Evolutionary conservation across 2,888 invertebrate species (phyloP), one percentile per base, ranked within the genome.

Genomic region (Ectemnius cavifrons): DNA sequence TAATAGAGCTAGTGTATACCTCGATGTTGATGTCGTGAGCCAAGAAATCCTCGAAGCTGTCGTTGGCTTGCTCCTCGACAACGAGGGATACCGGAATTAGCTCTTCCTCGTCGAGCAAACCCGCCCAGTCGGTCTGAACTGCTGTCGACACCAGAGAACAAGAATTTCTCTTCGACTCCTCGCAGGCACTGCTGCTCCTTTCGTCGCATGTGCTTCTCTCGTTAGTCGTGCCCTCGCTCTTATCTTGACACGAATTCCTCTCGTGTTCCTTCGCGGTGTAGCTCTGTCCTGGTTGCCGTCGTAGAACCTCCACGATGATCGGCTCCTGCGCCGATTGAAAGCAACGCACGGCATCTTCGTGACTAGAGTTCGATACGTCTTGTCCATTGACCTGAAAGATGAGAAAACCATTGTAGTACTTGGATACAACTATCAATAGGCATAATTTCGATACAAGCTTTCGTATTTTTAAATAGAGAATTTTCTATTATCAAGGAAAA

Each of bases 281-380:
- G 8, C 16, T 37, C 18, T 75, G 71, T 3, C 8, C 85, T n/a
- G 91, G 84, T 68, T 90, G 90, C 72, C 92, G 91, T 64, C 93
- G 92, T 74, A 93, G 91, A 61, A 94, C 92, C 89, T 94, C 93
- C 63, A 94, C 92, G 75, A 93, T 91, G 82, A 94, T 93, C 71
- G 93, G 93, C 86, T 94, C 94, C 82, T 92, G 92, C 73, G 93
- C 93, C 82, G 92, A 92, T 85, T 94, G 92, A 89, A 94, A 93
- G 87, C 92, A 92, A 86, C 92, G 91, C 82, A 93, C 92, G 78
- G 93, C 93, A 87, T 93, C 93, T 86, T 93, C 93, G 87, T 93
- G 93, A 79, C 93, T 92, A 87, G 93, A 92, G 86, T 92, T 92
- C 87, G 93, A 93, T 82, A 94, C 92, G 90, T 94, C 94, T 83